Base-by-base conservation (phyloP, 30 jellyfish, hydroid and myxozoan species). In the Pelagia noctiluca region DNA sequence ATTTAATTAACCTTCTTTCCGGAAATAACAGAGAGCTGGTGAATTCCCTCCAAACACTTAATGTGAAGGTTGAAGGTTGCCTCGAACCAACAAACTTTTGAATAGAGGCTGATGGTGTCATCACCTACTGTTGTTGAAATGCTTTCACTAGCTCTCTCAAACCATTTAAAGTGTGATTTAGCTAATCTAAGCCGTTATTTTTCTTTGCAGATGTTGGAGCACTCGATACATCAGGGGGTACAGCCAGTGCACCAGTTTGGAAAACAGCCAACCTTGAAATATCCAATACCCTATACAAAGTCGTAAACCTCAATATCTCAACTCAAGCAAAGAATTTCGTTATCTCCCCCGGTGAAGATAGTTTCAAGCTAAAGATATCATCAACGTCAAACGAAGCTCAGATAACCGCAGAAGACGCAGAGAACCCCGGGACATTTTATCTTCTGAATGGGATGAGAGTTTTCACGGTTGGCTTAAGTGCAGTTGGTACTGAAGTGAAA, bases 371-470 rank as follows among this genome's bases (percentile, higher is more conserved):
- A 61, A 88, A 89, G 32, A 94, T 94, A 33, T 90, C 99, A 8
- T 90, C 97, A 13, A 97, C 97, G 0, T 80, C 97, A 3, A 89
- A 84, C 42, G 94, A 81, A 53, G 97, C 93, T 16, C 60, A 69
- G 29, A 37, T 94, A 12, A 89, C 96, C 25, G 99, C 96, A 22
- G 96, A 77, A 42, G 99, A 94, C 75, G 97, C 95, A 23, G 96
- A 94, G 8, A 91, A 72, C 52, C 86, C 95, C 47, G 97, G 99
- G 22, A 96, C 90, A 18, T 65, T 72, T 23, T 94, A 88, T 69
- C 69, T 74, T 37, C 62, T 94, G 34, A 88, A 94, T 47, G 97
- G 97, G 2, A 88, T 87, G 84, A 52, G 47, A 50, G 91, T 50
- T 2, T 88, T 54, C 50, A 54, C 85, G 50, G 96, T 94, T 19